Evolutionary conservation across 2,888 invertebrate species (phyloP).

Genomic region (Napeogenes inachia): DNA sequence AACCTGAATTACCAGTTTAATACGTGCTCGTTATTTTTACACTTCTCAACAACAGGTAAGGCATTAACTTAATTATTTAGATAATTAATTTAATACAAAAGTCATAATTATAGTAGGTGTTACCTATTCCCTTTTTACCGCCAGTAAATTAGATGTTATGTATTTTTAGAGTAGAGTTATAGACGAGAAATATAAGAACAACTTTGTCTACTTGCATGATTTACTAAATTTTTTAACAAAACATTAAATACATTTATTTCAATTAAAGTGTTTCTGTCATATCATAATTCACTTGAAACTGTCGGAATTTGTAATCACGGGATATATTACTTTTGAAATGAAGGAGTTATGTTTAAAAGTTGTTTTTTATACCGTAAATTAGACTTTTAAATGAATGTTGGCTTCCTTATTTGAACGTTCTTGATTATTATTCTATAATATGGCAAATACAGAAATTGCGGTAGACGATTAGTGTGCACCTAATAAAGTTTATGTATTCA

Average conservation of each 20-base stretch:
- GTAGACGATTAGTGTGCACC: neutral
- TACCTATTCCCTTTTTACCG: neutral
- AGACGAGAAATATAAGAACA: too few species aligned
- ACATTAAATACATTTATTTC: too few species aligned
- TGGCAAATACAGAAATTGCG: constrained; percentile 10
- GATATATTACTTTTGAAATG: too few species aligned
- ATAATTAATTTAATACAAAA: too few species aligned
- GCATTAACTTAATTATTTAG: neutral
- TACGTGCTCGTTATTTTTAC: neutral
- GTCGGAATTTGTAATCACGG: too few species aligned
- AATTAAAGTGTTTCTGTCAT: too few species aligned
- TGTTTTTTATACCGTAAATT: neutral
- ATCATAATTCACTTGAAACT: too few species aligned
- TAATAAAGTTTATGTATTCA: too few species aligned
- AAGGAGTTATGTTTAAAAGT: too few species aligned
- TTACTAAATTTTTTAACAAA: too few species aligned
- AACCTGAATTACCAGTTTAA: constrained; percentile 1
- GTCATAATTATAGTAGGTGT: too few species aligned
- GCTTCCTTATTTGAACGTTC: constrained; percentile 17
- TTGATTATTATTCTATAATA: neutral
- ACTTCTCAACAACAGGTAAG: neutral
- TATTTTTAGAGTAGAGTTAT: neutral
- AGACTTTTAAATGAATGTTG: constrained; percentile 7
- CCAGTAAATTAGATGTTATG: neutral
- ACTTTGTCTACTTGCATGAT: too few species aligned